These are phyloP conservation scores for Conopomorpha cramerella DNA, from an alignment of 1,140 invertebrate species.

Conservation along the genomic window DNA sequence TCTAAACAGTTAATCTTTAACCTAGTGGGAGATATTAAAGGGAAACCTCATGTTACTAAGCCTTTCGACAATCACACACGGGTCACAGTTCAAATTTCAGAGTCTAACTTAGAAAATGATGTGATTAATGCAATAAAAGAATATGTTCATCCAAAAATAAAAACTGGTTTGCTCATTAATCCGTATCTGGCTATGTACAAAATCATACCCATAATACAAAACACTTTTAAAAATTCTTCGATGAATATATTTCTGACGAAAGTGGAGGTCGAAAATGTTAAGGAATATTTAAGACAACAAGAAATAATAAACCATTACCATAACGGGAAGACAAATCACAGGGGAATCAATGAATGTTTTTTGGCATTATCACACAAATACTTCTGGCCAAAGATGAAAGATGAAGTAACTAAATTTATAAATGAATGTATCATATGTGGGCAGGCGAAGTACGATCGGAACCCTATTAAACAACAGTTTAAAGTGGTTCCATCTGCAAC, in stretches of 20 bases:
- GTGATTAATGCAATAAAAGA: constrained; percentile 7
- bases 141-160: constrained; percentile 8
- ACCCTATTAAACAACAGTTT: constrained; percentile 7
- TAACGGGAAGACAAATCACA: constrained; percentile 8
- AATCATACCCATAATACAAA: constrained; percentile 9
- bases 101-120: constrained; percentile 5
- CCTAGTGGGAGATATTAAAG: not conserved
- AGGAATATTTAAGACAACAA: constrained; percentile 4
- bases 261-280: constrained; percentile 5
- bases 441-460: too few relatives aligned
- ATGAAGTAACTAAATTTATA: not conserved
- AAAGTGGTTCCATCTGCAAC: too few relatives aligned
- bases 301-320: constrained; percentile 7
- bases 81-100: constrained; percentile 2
- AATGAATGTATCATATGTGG: constrained; percentile 6
- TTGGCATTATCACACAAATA: constrained; percentile 2
- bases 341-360: constrained; percentile 7
- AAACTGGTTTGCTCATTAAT: too few relatives aligned
- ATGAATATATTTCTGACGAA: constrained; percentile 7
- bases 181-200: too few relatives aligned
- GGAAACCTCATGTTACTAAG: not conserved
- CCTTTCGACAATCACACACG: not conserved
- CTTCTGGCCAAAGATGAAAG: too few relatives aligned
- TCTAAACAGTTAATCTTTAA: not conserved
- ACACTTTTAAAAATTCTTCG: constrained; percentile 5